These are phyloP conservation scores for Geotrupes spiniger DNA, from an alignment of 2,888 invertebrate species.

Conservation along the genomic window DNA sequence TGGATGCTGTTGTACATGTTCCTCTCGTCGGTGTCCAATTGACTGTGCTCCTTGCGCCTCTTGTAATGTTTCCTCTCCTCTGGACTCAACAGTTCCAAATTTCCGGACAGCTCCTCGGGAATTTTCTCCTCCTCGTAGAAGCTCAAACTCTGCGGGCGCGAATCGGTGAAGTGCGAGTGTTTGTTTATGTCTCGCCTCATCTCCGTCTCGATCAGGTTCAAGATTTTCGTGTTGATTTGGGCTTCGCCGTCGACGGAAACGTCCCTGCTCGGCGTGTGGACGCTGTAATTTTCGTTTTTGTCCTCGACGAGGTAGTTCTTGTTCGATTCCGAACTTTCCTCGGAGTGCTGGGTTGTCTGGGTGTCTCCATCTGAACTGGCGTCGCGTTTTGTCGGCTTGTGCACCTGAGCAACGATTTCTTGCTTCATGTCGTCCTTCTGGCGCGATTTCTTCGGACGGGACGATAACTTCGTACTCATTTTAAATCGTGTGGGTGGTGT, in stretches of 20 bases:
- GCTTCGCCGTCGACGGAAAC: constrained; percentile 59
- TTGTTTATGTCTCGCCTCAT: constrained; percentile 48
- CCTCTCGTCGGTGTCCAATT: constrained; percentile 46
- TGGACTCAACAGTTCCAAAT: constrained; percentile 48
- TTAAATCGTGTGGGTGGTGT: constrained; percentile 15
- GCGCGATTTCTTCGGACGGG: constrained; percentile 38
- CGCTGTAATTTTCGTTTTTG: constrained; percentile 38
- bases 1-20: constrained; percentile 49
- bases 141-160: constrained; percentile 50
- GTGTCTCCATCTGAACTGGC: constrained; percentile 32
- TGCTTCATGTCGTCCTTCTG: constrained; percentile 45
- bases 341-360: constrained; percentile 34
- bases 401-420: constrained; percentile 49
- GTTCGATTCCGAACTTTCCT: constrained; percentile 42
- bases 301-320: constrained; percentile 40
- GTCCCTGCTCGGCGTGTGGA: constrained; percentile 46
- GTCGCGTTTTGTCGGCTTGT: constrained; percentile 38
- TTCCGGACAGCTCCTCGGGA: constrained; percentile 49
- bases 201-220: constrained; percentile 47
- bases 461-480: constrained; percentile 37
- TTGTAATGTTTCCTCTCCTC: constrained; percentile 48
- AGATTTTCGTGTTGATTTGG: constrained; percentile 55
- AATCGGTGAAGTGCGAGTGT: constrained; percentile 49
- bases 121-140: constrained; percentile 51
- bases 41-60: constrained; percentile 43